These are phyloP conservation scores for Machaerirhynchus nigripectus DNA, from an alignment of 2,113 vertebrate species.

Conservation along the genomic window DNA sequence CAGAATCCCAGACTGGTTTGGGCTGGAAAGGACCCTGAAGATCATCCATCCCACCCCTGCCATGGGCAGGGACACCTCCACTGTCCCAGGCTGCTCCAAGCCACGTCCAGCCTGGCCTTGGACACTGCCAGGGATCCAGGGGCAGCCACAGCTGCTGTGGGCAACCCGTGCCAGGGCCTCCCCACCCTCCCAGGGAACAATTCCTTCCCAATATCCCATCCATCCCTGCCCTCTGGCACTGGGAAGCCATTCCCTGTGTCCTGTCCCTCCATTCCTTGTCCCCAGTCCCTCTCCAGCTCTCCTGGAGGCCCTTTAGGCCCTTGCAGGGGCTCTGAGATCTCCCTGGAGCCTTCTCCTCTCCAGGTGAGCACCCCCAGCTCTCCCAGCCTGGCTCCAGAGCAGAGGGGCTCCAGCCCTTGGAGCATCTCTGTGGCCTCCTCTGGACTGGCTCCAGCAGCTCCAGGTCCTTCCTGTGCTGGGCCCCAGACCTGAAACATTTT, in stretches of 20 bases:
- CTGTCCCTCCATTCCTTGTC: not conserved
- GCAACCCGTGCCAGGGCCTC: not conserved
- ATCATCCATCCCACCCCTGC: not conserved
- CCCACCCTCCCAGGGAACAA: not conserved
- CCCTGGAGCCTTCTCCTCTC: too few relatives aligned
- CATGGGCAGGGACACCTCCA: not conserved
- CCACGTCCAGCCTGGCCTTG: not conserved
- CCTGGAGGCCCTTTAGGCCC: too few relatives aligned
- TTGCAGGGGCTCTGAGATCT: too few relatives aligned
- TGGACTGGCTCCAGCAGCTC: not conserved
- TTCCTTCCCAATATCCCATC: not conserved
- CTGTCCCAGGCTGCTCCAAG: not conserved
- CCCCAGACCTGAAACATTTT: not conserved
- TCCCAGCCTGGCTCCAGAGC: too few relatives aligned
- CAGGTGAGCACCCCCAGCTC: too few relatives aligned
- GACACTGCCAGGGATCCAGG: not conserved
- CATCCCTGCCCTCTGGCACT: not conserved
- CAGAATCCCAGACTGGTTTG: not conserved
- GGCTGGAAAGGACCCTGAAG: fast-evolving
- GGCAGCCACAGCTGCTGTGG: not conserved
- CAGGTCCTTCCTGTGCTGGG: not conserved
- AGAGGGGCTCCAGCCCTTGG: too few relatives aligned
- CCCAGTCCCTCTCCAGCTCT: not conserved
- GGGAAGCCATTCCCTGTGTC: not conserved
- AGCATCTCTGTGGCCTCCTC: not conserved